Conservation (phyloP, 2,797 vertebrate species). For the Xyrichtys novacula region DNA sequence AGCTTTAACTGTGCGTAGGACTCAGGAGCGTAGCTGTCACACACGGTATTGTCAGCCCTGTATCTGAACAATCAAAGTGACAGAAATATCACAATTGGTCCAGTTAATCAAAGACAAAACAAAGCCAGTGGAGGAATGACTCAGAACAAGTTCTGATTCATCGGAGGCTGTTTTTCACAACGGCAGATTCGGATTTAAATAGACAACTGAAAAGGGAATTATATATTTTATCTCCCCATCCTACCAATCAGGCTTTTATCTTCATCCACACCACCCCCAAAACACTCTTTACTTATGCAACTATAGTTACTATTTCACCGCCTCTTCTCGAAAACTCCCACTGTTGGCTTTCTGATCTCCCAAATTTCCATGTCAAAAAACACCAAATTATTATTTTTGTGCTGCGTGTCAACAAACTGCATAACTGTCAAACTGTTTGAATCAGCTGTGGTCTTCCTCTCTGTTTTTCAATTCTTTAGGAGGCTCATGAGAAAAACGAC, state of each 20-base stretch:
- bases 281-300: constrained; percentile 16
- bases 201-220: constrained; percentile 35
- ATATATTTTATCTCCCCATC: constrained; percentile 41
- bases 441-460: neutral
- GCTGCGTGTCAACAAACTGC: neutral
- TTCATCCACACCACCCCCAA: neutral
- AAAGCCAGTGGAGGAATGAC: constrained; percentile 52
- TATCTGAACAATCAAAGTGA: constrained; percentile 48
- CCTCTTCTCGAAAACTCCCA: constrained; percentile 23
- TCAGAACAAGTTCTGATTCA: constrained; percentile 51
- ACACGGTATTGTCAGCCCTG: constrained; percentile 13
- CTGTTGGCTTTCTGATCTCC: constrained; percentile 4
- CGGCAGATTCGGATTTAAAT: constrained; percentile 49
- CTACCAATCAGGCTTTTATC: constrained; percentile 7
- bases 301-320: constrained; percentile 23
- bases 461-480: constrained; percentile 65
- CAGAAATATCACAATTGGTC: constrained; percentile 53
- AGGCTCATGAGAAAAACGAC: constrained; percentile 84
- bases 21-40: constrained; percentile 32
- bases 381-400: too few relatives aligned
- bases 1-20: constrained; percentile 8
- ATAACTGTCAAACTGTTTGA: neutral
- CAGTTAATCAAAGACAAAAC: constrained; percentile 49
- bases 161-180: constrained; percentile 29
- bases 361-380: neutral